phyloP scores from a whole-genome alignment of 2,797 vertebrate species.

The Zalophus californianus region DNA sequence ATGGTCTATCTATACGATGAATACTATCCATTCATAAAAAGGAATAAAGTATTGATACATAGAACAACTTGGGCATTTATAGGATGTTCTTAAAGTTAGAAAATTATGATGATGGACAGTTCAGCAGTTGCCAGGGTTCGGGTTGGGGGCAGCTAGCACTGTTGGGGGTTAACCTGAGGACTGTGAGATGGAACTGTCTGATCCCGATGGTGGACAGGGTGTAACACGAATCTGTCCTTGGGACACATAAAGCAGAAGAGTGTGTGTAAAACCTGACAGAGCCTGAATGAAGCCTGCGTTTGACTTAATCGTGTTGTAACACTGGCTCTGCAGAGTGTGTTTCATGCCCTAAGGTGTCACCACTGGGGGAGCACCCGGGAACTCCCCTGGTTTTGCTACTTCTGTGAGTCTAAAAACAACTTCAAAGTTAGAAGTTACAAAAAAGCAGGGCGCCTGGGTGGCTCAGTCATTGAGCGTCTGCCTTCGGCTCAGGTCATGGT shows the following conservation, averaged over 20 bases:
- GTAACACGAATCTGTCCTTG: background rate
- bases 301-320: rapidly evolving
- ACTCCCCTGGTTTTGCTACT: background rate
- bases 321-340: background rate
- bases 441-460: background rate
- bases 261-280: background rate
- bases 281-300: background rate
- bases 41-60: background rate
- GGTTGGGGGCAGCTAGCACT: background rate
- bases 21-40: background rate
- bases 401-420: background rate
- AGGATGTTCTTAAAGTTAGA: background rate
- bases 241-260: background rate
- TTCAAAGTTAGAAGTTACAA: background rate
- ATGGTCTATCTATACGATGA: background rate
- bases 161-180: background rate
- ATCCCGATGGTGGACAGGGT: too few relatives aligned
- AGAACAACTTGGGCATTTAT: background rate
- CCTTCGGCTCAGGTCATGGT: too few relatives aligned
- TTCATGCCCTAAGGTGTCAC: too few relatives aligned
- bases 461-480: too few relatives aligned
- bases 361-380: background rate
- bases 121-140: background rate
- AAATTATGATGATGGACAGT: background rate
- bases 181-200: background rate